Base-by-base conservation (phyloP, 2,888 invertebrate genomes). In the Andrena trimmerana region DNA sequence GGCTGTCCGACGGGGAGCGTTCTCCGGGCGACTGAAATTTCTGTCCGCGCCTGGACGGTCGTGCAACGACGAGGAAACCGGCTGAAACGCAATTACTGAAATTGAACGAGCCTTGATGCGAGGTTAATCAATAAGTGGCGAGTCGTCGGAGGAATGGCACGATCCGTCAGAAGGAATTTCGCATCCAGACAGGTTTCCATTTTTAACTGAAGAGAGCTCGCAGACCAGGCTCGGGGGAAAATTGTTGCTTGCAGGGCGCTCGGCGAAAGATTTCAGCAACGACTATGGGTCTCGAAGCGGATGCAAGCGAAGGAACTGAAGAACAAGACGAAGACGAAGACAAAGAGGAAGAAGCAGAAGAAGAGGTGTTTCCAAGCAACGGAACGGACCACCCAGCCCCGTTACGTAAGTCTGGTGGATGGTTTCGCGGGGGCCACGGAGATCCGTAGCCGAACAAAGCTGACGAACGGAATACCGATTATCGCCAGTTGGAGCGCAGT, bases 331-430 rank as follows among this genome's bases (percentile, higher is more conserved):
- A 42, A 42, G 42, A 13, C 4, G 42, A 42, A 42, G 42, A 16
- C 42, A 42, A 42, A 42, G 42, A 42, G 42, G 75, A 60, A 42
- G 71, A 60, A 42, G 7, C 29, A 54, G 42, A 59, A 27, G 68
- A 54, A 65, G 86, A 88, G 87, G 88, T 89, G 90, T 90, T 88
- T 87, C 84, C 83, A 42, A 42, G 16, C 42, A 42, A 42, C 42
- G 42, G 80, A 65, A 62, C 75, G 85, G 90, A 90, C 92, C 92
- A 91, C 91, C 90, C 90, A 88, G 84, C 75, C 70, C 90, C 81
- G 90, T 92, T 90, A 90, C 90, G 87, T 90, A 90, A 91, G 87
- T 48, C 52, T 16, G 29, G 52, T 3, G 54, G 24, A 68, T 20
- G 69, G 71, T 36, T 54, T 48, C 29, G 60, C 8, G 10, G 52